Percentiles rank a stretch among this genome's conserved stretches.
Conservation (phyloP, 2,797 vertebrate species). For the Acridotheres tristis region DNA sequence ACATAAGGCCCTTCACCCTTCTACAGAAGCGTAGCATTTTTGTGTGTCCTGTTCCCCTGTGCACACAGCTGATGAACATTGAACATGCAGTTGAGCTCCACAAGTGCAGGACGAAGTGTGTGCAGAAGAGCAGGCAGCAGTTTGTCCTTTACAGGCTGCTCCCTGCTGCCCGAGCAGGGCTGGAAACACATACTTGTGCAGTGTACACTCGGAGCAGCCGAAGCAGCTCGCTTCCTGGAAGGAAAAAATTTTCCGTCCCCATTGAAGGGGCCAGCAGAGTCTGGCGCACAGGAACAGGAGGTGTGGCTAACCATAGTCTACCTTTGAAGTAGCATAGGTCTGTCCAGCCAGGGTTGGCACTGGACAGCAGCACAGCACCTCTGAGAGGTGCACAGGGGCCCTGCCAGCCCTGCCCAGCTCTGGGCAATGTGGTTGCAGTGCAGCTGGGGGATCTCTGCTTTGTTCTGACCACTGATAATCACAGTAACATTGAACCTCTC, state of each 20-base stretch:
- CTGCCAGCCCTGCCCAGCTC: no score
- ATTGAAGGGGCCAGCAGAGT: background rate
- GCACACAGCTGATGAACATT: background rate
- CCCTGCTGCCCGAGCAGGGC: background rate
- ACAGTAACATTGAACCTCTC: background rate
- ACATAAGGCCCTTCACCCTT: accelerated
- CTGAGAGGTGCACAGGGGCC: accelerated
- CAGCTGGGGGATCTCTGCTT: background rate
- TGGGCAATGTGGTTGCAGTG: accelerated
- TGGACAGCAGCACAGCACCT: background rate
- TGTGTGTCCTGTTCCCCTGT: background rate
- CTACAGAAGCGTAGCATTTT: accelerated
- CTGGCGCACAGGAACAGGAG: accelerated
- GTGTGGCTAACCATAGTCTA: accelerated
- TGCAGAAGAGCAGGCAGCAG: background rate
- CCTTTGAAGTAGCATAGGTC: accelerated
- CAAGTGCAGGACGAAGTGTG: accelerated
- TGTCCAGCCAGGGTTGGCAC: accelerated
- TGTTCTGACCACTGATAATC: accelerated
- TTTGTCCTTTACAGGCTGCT: accelerated
- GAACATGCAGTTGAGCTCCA: background rate
- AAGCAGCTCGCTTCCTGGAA: accelerated
- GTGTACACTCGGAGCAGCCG: accelerated
- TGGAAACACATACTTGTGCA: accelerated
- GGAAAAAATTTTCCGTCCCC: background rate